Evolutionary conservation across 2,113 vertebrate species (phyloP), one percentile per base, ranked within the genome.

Genomic region (Nansenia antarctica): DNA sequence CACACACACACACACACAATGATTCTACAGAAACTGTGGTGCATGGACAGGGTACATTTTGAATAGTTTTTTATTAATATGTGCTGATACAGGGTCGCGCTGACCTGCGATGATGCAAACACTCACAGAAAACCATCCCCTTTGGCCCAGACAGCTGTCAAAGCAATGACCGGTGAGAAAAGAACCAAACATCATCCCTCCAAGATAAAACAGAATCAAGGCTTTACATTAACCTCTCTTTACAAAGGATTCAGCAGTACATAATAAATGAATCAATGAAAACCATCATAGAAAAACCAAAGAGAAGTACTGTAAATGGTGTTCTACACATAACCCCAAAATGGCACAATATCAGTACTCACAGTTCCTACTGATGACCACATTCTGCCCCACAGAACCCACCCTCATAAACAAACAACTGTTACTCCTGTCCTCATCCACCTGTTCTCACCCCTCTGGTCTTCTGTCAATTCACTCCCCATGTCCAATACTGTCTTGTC

Each of bases 51-150:
- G 52, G 37, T 72, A 77, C 53, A 35, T 69, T 87, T 88, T 82
- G 70, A 85, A 73, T 77, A 71, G 62, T 47, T 84, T 81, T 91
- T 91, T 91, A 90, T 90, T 90, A 86, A 85, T 88, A 89, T 89
- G 88, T 90, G 85, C 82, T 84, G 86, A 90, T 86, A 88, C 89
- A 91, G 87, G 85, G 90, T 89, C 71, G 35, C 77, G 80, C 58
- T 82, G 82, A 89, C 87, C 89, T 85, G 85, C 78, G 67, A 87
- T 82, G 83, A 87, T 22, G 81, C 76, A 84, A 86, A 90, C 76
- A 83, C 83, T 88, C 78, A 87, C 80, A 88, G 80, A 87, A 88
- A 87, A 60, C 18, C 70, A 76, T 75, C 80, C 86, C 85, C 77
- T 85, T 87, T 84, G 85, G 82, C 85, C 86, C 81, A 84, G 76